phyloP scores from a whole-genome alignment of 1,140 invertebrate species.

The Archivesica marissinica region DNA sequence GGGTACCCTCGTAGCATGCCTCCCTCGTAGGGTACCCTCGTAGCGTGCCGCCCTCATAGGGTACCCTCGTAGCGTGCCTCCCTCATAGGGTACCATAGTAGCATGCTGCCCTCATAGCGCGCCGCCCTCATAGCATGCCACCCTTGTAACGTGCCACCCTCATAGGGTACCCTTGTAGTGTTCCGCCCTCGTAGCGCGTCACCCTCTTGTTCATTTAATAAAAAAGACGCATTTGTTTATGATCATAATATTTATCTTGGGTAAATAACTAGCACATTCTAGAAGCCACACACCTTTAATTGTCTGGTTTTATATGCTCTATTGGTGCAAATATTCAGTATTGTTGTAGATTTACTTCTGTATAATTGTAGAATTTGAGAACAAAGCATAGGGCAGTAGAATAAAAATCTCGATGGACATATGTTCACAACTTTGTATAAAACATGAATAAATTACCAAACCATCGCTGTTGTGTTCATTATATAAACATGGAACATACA shows the following conservation, averaged over 20 bases:
- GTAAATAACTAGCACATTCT: background rate
- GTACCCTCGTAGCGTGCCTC: too few species aligned
- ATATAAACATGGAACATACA: too few species aligned
- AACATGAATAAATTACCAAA: constrained; percentile 22
- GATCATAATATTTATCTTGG: background rate
- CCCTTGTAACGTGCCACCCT: background rate
- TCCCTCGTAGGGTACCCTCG: too few species aligned
- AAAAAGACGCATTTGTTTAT: background rate
- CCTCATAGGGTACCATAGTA: too few species aligned
- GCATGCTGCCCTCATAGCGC: too few species aligned
- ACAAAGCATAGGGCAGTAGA: background rate
- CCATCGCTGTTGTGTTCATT: too few species aligned
- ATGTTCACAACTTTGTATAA: background rate
- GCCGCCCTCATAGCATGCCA: background rate
- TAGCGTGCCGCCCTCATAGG: too few species aligned
- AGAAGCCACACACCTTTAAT: background rate
- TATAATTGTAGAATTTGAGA: constrained; percentile 20
- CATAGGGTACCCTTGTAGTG: background rate
- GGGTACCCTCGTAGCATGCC: too few species aligned
- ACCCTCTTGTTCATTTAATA: background rate
- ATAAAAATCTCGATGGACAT: background rate
- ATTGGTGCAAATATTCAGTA: constrained; percentile 23
- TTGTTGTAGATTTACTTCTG: constrained; percentile 11
- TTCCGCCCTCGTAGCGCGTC: background rate
- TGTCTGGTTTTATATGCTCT: background rate